These are phyloP conservation scores for Catostomus latipinnis DNA, from an alignment of 2,797 vertebrate genomes.

Conservation along the genomic window DNA sequence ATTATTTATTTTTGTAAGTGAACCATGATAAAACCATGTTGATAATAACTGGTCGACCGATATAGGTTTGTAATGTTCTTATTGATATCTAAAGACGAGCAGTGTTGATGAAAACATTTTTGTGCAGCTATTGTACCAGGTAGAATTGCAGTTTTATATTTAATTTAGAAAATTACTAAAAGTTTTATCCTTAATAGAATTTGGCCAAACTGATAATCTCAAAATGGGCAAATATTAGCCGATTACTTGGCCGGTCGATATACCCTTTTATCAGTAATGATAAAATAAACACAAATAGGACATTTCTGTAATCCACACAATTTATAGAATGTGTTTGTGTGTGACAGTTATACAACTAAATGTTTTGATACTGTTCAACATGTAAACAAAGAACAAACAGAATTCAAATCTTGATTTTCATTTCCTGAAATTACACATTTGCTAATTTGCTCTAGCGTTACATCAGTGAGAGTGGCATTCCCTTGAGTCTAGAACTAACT, in stretches of 20 bases:
- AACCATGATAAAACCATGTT: background rate
- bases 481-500: conserved; percentile 34
- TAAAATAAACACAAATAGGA: background rate
- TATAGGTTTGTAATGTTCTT: background rate
- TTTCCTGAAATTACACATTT: conserved; percentile 60
- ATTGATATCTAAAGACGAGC: too few relatives aligned
- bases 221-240: too few relatives aligned
- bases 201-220: too few relatives aligned
- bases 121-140: too few relatives aligned
- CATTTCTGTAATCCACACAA: background rate
- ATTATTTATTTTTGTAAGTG: background rate
- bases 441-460: conserved; percentile 62
- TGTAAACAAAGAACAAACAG: background rate
- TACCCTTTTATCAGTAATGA: background rate
- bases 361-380: background rate
- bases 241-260: too few relatives aligned
- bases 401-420: background rate
- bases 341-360: background rate
- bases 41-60: background rate
- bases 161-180: too few relatives aligned
- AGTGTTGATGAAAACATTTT: background rate
- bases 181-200: too few relatives aligned
- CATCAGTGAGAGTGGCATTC: conserved; percentile 3
- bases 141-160: too few relatives aligned
- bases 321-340: background rate